Base-by-base conservation (phyloP, 2,797 vertebrate species). In the Poeciliopsis infans region DNA sequence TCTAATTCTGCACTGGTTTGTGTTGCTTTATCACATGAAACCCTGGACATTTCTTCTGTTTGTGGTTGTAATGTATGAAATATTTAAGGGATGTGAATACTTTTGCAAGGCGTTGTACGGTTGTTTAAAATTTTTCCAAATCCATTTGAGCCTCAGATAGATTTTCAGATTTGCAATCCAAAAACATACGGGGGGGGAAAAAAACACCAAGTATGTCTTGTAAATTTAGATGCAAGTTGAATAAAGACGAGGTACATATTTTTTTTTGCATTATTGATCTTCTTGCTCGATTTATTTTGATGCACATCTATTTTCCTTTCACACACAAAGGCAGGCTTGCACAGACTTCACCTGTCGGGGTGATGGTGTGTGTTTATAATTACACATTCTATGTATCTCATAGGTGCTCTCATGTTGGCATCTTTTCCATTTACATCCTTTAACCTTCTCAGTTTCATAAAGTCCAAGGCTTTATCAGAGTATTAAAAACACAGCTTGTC, bases 311-410 rank as follows among this genome's bases (percentile, higher is more conserved):
- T 72, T n/a, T 61, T 15, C 49, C 43, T 76, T 28, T 45, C 76
- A 45, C 71, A 81, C 61, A 46, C 75, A 64, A 78, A 45, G 68
- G 43, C 73, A 77, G 55, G 23, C 15, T 57, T 75, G 78, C 47
- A 82, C 79, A 51, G 71, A 71, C 79, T 79, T 85, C 83, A 83
- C 53, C 79, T 88, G 89, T 85, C 88, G 78, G 85, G 76, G 85
- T 93, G 92, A 93, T 89, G 79, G 81, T 91, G 83, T 91, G 83
- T 84, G 87, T 87, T 78, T 11, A 88, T 93, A 94, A 94, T 93
- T 92, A 92, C 90, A 91, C 80, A 81, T 90, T 77, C 81, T 74
- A 72, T 85, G 86, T 89, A n/a, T 78, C 88, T 85, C 88, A 84
- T 3, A 81, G 49, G 76, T 75, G 78, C 75, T 74, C 78, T 81